Conservation (phyloP, 2,888 invertebrate species). For the Seira ritae region DNA sequence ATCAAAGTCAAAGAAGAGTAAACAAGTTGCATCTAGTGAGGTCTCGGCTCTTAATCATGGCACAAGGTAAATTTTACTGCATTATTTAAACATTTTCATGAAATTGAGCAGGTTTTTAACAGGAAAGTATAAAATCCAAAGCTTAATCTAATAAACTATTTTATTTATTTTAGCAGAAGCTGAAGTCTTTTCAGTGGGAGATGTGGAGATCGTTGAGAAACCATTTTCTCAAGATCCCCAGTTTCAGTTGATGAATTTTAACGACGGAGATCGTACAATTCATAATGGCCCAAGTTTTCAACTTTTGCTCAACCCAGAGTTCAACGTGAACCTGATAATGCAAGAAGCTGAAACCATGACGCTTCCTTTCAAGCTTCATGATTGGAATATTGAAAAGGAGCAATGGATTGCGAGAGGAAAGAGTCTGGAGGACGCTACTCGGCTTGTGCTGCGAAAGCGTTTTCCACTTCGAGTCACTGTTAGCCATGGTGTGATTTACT, state of each 20-base stretch:
- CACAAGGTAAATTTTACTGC: neutral
- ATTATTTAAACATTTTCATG: too few species aligned
- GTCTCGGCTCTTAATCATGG: too few species aligned
- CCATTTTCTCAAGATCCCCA: constrained; percentile 9
- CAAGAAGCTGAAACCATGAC: neutral
- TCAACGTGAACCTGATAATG: neutral
- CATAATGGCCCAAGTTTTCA: neutral
- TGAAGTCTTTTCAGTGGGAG: neutral
- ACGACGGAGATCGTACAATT: neutral
- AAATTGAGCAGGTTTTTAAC: too few species aligned
- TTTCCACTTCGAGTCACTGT: neutral
- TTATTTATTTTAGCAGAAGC: neutral
- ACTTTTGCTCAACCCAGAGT: neutral
- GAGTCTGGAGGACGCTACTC: neutral
- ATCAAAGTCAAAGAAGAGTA: too few species aligned
- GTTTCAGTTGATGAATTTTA: neutral
- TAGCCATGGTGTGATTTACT: constrained; percentile 5
- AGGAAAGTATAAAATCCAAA: too few species aligned
- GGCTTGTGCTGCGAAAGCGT: neutral
- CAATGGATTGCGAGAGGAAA: neutral
- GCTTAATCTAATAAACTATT: too few species aligned
- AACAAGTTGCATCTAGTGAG: too few species aligned
- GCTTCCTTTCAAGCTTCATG: neutral
- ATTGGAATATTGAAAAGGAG: constrained; percentile 14
- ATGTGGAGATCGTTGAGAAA: neutral